These are phyloP conservation scores for Bruchidius siliquastri DNA, from an alignment of 2,888 invertebrate genomes.

Conservation along the genomic window DNA sequence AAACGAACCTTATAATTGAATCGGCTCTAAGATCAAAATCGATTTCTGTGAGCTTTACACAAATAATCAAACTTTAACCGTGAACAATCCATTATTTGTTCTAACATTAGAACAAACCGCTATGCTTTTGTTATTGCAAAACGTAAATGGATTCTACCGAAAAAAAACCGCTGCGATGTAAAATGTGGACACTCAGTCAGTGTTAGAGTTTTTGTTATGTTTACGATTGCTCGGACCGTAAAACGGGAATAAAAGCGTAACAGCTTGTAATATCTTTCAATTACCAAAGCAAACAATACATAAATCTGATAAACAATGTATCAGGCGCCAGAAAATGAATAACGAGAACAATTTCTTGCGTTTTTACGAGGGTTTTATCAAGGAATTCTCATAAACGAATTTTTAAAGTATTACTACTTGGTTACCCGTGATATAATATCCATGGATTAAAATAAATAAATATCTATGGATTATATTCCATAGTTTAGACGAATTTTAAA, in stretches of 20 bases:
- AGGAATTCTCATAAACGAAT: no score
- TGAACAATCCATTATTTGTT: not conserved
- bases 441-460: no score
- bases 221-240: not conserved
- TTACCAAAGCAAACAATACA: not conserved
- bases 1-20: not conserved
- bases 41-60: not conserved
- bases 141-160: not conserved
- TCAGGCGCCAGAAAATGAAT: not conserved
- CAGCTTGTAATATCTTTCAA: not conserved
- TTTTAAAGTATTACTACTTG: no score
- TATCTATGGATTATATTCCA: no score
- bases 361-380: no score
- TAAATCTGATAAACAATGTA: not conserved
- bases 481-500: no score
- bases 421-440: no score
- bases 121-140: not conserved
- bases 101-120: not conserved
- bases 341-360: no score
- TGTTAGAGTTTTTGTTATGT: not conserved
- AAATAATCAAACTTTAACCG: not conserved
- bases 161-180: not conserved
- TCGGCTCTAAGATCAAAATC: not conserved
- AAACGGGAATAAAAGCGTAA: not conserved
- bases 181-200: not conserved